These are phyloP conservation scores for Cheilinus undulatus DNA, from an alignment of 2,113 vertebrate species.

Conservation along the genomic window DNA sequence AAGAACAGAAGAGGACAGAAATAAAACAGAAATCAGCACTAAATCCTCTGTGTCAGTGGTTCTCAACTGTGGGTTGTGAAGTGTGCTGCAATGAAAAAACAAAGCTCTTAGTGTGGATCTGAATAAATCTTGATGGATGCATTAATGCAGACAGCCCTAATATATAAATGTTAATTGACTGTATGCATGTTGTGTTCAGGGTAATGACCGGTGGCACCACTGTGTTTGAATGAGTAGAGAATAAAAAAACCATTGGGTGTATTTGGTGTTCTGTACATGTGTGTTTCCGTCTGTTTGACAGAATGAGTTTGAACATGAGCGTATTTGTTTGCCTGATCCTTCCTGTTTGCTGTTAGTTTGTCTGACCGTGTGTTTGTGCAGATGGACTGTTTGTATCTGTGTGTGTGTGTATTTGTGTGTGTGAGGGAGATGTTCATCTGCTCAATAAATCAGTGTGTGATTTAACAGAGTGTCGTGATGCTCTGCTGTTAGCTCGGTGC, in stretches of 20 bases:
- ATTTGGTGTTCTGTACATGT: conserved; percentile 4
- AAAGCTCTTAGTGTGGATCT: too few species aligned
- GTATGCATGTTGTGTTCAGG: too few species aligned
- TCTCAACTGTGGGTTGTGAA: too few species aligned
- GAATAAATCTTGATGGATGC: too few species aligned
- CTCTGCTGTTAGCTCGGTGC: conserved; percentile 49
- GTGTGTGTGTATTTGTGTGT: conserved; percentile 24
- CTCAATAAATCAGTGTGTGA: conserved; percentile 59
- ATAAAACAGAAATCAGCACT: too few species aligned
- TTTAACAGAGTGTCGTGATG: conserved; percentile 61
- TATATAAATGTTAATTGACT: too few species aligned
- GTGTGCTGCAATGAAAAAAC: too few species aligned
- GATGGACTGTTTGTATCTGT: conserved; percentile 14
- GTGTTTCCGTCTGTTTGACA: conserved; percentile 1
- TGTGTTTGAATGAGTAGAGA: not conserved
- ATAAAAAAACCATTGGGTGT: not conserved
- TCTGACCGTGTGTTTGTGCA: conserved; percentile 11
- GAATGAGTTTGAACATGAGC: not conserved
- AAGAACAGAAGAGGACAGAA: too few species aligned
- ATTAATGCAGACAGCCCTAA: too few species aligned
- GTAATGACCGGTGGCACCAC: too few species aligned
- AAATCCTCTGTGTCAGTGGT: too few species aligned
- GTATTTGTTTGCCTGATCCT: conserved; percentile 6
- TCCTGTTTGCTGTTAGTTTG: conserved; percentile 26
- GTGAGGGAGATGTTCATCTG: conserved; percentile 28